Evolutionary conservation across 30 jellyfish, hydroid and myxozoan species (phyloP).

Genomic region (Aurelia aurita): DNA sequence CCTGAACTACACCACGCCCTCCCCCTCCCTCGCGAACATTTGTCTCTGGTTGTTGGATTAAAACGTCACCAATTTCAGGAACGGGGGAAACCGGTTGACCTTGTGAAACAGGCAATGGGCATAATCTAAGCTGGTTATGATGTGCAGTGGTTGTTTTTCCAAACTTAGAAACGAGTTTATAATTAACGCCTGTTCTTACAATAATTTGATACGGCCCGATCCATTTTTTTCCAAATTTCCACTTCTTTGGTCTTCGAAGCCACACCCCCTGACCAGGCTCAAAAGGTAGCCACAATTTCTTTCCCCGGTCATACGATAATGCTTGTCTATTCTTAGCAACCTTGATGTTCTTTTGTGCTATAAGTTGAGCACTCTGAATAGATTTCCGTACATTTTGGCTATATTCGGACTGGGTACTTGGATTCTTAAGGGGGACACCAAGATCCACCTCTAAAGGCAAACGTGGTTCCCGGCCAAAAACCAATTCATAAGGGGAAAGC

Average conservation of each 20-base stretch:
- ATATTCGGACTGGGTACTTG: conserved; percentile 55
- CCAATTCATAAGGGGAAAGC: conserved; percentile 56
- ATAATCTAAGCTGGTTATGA: conserved; percentile 54
- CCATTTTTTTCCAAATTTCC: conserved; percentile 57
- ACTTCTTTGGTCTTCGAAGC: conserved; percentile 46
- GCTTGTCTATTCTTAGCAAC: conserved; percentile 57
- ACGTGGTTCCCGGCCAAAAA: conserved; percentile 70
- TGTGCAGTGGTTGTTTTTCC: conserved; percentile 48
- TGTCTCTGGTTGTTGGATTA: conserved; percentile 21
- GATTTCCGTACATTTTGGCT: conserved; percentile 55
- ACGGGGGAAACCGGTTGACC: conserved; percentile 58
- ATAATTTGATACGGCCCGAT: conserved; percentile 55
- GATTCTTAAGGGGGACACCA: conserved; percentile 50
- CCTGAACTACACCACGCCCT: neutral
- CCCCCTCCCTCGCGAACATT: conserved; percentile 4
- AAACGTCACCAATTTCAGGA: conserved; percentile 45
- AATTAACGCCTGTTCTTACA: conserved; percentile 36
- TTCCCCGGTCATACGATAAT: conserved; percentile 32
- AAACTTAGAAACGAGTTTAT: conserved; percentile 23
- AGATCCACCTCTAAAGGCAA: conserved; percentile 55
- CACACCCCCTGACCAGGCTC: conserved; percentile 63
- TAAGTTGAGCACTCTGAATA: conserved; percentile 29
- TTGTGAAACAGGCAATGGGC: conserved; percentile 52
- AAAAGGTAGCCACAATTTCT: conserved; percentile 34
- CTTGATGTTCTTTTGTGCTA: conserved; percentile 23